phyloP scores from a whole-genome alignment of 2,888 invertebrate species.

The Chrysolina americana region DNA sequence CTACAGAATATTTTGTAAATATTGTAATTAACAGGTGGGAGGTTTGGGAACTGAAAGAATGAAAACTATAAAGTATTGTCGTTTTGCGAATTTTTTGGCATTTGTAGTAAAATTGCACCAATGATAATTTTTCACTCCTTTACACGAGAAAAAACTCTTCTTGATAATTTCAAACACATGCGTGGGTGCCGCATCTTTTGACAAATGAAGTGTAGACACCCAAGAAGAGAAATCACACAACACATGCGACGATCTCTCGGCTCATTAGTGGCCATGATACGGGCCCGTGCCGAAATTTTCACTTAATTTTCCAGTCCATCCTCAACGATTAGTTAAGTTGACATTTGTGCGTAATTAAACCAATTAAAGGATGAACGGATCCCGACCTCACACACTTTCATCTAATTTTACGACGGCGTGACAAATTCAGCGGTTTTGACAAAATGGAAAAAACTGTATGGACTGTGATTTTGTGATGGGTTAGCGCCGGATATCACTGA shows the following conservation, averaged over 20 bases:
- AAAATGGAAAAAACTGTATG: constrained; percentile 23
- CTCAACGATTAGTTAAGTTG: constrained; percentile 58
- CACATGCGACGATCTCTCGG: constrained; percentile 39
- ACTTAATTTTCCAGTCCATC: constrained; percentile 64
- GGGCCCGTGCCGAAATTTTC: constrained; percentile 65
- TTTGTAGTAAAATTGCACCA: neutral
- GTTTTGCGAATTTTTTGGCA: neutral
- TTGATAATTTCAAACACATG: constrained; percentile 32
- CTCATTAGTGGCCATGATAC: constrained; percentile 58
- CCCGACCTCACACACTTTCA: constrained; percentile 57
- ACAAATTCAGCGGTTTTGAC: constrained; percentile 45
- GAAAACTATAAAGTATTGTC: too few species aligned
- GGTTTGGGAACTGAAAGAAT: too few species aligned
- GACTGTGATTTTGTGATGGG: constrained; percentile 28
- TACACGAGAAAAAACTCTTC: neutral
- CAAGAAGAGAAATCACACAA: constrained; percentile 31
- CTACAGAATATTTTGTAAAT: too few species aligned
- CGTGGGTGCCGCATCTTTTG: constrained; percentile 37
- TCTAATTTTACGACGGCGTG: constrained; percentile 46
- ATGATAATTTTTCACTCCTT: neutral
- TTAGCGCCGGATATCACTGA: constrained; percentile 34
- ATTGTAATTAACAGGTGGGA: too few species aligned
- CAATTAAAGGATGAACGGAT: constrained; percentile 44
- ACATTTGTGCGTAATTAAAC: constrained; percentile 58
- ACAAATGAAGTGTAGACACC: constrained; percentile 48